These are phyloP conservation scores for Odontothrips loti DNA, from an alignment of 2,888 invertebrate genomes.

Conservation along the genomic window DNA sequence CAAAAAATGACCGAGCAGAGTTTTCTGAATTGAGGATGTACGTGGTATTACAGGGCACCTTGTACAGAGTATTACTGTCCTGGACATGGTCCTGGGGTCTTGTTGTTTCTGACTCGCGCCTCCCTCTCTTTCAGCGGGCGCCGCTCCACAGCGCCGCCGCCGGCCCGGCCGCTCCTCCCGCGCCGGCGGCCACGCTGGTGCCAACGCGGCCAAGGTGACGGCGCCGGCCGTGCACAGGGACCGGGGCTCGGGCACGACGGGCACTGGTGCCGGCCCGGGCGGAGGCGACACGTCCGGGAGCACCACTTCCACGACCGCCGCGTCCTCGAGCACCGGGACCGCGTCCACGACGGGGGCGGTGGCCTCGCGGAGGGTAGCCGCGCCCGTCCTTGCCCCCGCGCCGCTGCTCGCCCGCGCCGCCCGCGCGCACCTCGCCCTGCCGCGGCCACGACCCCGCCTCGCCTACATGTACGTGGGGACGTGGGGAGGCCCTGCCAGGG, in stretches of 20 bases:
- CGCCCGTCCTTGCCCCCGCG: neutral
- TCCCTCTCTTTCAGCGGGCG: too few species aligned
- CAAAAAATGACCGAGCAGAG: too few species aligned
- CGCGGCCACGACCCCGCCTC: neutral
- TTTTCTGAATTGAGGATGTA: too few species aligned
- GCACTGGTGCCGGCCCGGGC: too few species aligned
- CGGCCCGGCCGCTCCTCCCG: neutral
- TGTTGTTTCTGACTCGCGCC: too few species aligned
- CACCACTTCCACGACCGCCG: slow-evolving; percentile 13
- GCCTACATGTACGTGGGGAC: neutral
- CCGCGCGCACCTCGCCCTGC: slow-evolving; percentile 8
- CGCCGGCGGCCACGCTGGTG: neutral
- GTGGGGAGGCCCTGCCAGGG: too few species aligned
- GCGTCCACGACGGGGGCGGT: neutral
- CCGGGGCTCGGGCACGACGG: too few species aligned
- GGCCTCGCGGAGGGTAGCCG: neutral
- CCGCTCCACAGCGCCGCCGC: neutral
- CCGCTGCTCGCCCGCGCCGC: slow-evolving; percentile 16
- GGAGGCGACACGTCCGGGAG: slow-evolving; percentile 3
- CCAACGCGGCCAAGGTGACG: neutral
- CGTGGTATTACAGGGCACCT: too few species aligned
- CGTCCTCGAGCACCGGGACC: neutral
- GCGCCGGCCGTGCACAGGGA: neutral
- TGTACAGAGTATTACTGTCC: too few species aligned
- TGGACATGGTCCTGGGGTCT: too few species aligned